phyloP scores from a whole-genome alignment of 2,888 invertebrate genomes.

The Apodemia mormo region DNA sequence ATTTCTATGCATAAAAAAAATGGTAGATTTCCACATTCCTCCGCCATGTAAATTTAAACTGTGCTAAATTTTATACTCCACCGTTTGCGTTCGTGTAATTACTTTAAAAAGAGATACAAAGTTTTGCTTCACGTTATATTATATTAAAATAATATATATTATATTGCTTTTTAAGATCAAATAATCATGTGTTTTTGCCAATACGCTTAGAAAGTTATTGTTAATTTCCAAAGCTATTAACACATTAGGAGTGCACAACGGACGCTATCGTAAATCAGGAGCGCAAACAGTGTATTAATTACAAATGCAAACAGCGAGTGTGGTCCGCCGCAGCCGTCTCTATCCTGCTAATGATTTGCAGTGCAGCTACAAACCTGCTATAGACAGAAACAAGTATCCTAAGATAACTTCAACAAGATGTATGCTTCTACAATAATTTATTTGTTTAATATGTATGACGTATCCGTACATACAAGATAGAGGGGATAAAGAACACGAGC shows the following conservation, averaged over 20 bases:
- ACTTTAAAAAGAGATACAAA: no score
- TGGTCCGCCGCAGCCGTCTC: slow-evolving; percentile 76
- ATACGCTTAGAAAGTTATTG: slow-evolving; percentile 10
- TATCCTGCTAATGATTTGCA: slow-evolving; percentile 80
- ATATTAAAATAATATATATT: no score
- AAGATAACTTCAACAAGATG: slow-evolving; percentile 30
- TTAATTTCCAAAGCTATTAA: slow-evolving; percentile 76
- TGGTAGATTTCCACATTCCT: no score
- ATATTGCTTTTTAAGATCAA: no score
- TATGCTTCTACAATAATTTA: slow-evolving; percentile 11
- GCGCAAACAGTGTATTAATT: slow-evolving; percentile 81
- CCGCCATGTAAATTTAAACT: no score
- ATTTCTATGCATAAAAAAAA: no score
- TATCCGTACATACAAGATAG: neutral
- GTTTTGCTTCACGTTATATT: no score
- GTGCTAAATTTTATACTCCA: no score
- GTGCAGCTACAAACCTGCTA: slow-evolving; percentile 50
- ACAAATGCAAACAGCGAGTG: slow-evolving; percentile 80
- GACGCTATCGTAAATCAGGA: slow-evolving; percentile 78
- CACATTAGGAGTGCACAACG: slow-evolving; percentile 72
- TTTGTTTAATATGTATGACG: slow-evolving; percentile 1
- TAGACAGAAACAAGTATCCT: slow-evolving; percentile 31
- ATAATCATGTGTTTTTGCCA: slow-evolving; percentile 7
- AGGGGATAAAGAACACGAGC: no score
- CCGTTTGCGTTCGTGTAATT: no score